phyloP scores from a whole-genome alignment of 2,797 vertebrate genomes.

The Balearica regulorum region DNA sequence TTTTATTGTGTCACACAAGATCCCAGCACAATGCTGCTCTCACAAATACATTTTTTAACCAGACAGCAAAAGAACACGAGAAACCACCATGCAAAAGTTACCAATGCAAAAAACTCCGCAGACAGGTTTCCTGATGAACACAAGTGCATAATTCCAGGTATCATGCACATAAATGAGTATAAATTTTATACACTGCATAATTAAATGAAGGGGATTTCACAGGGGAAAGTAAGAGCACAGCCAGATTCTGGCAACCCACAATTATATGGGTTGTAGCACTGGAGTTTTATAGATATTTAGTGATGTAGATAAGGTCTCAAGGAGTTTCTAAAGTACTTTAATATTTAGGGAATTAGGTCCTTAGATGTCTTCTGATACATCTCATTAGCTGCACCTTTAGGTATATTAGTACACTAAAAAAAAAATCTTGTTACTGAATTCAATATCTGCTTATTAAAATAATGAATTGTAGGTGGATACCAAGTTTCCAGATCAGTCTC shows the following conservation, averaged over 20 bases:
- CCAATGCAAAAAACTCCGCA: not conserved
- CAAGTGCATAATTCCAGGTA: not conserved
- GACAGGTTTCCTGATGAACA: not conserved
- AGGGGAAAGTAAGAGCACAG: not conserved
- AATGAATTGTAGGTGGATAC: not conserved
- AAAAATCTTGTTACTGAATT: not conserved
- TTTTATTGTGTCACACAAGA: not conserved
- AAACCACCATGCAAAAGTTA: not conserved
- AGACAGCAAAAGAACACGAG: not conserved
- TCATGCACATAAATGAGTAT: not conserved
- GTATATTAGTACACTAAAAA: not conserved
- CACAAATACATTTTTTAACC: not conserved
- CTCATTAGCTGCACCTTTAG: not conserved
- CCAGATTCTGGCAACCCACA: not conserved
- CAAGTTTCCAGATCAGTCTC: not conserved
- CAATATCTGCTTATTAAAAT: not conserved
- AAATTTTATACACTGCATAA: not conserved
- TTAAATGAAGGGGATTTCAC: not conserved
- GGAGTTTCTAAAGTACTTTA: constrained; percentile 1
- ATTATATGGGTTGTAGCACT: not conserved
- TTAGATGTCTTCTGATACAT: not conserved
- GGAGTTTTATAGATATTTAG: not conserved
- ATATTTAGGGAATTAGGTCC: constrained; percentile 3
- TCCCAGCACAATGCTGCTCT: not conserved
- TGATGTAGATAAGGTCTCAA: not conserved